Evolutionary conservation across 2,888 invertebrate genomes (phyloP), one percentile per base, ranked within the genome.

Genomic region (Terebella lapidaria): DNA sequence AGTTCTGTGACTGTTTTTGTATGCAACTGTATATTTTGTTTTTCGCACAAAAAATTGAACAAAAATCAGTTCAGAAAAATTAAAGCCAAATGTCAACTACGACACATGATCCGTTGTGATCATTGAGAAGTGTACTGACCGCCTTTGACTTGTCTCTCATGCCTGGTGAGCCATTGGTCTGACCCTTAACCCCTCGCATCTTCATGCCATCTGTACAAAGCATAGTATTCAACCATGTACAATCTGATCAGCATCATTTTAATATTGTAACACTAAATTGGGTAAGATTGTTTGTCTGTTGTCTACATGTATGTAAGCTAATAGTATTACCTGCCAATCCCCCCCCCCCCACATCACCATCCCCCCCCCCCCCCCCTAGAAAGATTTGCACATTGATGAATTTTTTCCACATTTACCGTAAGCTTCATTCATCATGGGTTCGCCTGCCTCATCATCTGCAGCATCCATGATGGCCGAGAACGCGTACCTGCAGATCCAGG

Each of bases 401-500:
- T n/a, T 35, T 35, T 15, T 35, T 35, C 10, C 52, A 64, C n/a
- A 57, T 72, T 70, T 73, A 84, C 91, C 91, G 80, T 90, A 92
- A 0, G 91, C 90, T 83, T 92, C 91, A 74, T 60, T 90, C 58
- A 91, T 89, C 74, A 91, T 88, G 70, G 89, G 88, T 72, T 91
- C 91, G 74, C 91, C 91, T 57, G 85, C 84, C 73, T 92, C 91
- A 4, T 77, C 77, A 65, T 84, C 84, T 62, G 83, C 84, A 64
- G 89, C 91, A 70, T 79, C 95, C 20, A 94, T 83, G 29, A 95
- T 85, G 52, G 94, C 94, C 1, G 93, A 92, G 83, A 95, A 95
- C 2, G 95, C 94, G 81, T 86, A 86, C 66, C 85, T 83, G 67
- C 10, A 54, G 18, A 46, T 5, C 5, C 10, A 29, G 35, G n/a